These are phyloP conservation scores for Drosophila dunni DNA, from an alignment of 1,140 invertebrate species.

Conservation along the genomic window DNA sequence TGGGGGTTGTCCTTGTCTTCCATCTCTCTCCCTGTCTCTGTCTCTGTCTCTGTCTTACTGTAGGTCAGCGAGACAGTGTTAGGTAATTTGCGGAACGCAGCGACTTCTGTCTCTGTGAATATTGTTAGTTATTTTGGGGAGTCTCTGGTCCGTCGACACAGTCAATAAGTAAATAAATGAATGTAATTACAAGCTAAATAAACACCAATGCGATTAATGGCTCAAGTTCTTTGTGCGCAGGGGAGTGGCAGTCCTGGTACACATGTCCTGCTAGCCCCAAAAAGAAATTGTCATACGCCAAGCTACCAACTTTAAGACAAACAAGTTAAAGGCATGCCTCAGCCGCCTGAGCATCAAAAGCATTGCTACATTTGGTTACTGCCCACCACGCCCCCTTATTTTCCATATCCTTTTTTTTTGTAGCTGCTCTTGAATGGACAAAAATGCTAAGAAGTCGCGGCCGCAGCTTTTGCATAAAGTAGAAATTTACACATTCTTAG, in stretches of 20 bases:
- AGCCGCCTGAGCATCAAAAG: constrained; percentile 29
- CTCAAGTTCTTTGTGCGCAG: constrained; percentile 37
- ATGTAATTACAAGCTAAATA: constrained; percentile 84
- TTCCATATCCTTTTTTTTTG: constrained; percentile 3
- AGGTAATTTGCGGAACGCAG: constrained; percentile 12
- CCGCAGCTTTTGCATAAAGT: constrained; percentile 75
- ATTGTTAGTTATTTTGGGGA: constrained; percentile 62
- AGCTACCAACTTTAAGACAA: constrained; percentile 32
- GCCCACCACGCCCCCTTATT: background rate
- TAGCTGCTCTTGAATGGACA: constrained; percentile 23
- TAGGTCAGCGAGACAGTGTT: constrained; percentile 65
- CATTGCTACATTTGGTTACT: constrained; percentile 22
- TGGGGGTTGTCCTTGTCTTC: constrained; percentile 61
- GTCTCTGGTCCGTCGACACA: constrained; percentile 62
- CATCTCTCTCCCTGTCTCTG: background rate
- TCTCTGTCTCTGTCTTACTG: constrained; percentile 57
- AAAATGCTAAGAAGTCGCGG: constrained; percentile 77
- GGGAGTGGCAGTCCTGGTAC: background rate
- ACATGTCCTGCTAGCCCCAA: background rate
- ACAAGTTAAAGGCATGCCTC: constrained; percentile 10
- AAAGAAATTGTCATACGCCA: constrained; percentile 22
- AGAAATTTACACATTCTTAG: constrained; percentile 83
- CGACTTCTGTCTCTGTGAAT: constrained; percentile 17
- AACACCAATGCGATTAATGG: constrained; percentile 84
- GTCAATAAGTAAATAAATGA: constrained; percentile 84